phyloP scores from a whole-genome alignment of 2,888 invertebrate species.

The Omphaloscelis lunosa region DNA sequence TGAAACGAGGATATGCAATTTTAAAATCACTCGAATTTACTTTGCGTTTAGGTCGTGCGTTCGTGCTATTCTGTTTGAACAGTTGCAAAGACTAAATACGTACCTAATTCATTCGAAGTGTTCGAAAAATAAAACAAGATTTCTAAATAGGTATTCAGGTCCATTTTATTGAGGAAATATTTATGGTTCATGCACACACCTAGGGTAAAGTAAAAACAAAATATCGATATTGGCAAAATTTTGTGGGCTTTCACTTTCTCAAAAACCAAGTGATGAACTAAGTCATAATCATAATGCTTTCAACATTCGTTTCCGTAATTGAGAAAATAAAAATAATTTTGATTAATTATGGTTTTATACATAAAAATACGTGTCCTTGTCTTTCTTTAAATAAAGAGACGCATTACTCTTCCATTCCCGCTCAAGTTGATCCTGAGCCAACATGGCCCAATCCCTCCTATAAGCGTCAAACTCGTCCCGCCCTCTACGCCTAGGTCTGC shows the following conservation, averaged over 20 bases:
- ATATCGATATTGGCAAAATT: neutral
- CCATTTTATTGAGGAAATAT: too few species aligned
- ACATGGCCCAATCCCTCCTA: too few species aligned
- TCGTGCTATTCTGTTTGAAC: neutral
- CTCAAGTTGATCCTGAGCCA: too few species aligned
- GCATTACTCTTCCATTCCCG: too few species aligned
- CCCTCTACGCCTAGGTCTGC: too few species aligned
- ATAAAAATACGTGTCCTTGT: neutral
- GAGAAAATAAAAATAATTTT: neutral
- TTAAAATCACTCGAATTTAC: neutral
- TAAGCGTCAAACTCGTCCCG: too few species aligned
- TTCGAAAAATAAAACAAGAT: neutral
- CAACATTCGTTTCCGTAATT: neutral
- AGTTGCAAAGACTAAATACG: neutral
- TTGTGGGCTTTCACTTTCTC: neutral
- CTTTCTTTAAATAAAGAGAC: neutral
- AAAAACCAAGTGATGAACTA: neutral
- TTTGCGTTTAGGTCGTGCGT: neutral
- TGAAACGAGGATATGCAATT: neutral
- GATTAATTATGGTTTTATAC: neutral
- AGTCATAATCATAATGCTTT: too few species aligned
- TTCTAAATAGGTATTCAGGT: neutral
- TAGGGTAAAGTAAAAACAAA: too few species aligned
- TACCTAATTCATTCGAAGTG: neutral
- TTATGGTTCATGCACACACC: too few species aligned